phyloP scores from a whole-genome alignment of 1,140 invertebrate species.

The Tetramorium parvispinum region DNA sequence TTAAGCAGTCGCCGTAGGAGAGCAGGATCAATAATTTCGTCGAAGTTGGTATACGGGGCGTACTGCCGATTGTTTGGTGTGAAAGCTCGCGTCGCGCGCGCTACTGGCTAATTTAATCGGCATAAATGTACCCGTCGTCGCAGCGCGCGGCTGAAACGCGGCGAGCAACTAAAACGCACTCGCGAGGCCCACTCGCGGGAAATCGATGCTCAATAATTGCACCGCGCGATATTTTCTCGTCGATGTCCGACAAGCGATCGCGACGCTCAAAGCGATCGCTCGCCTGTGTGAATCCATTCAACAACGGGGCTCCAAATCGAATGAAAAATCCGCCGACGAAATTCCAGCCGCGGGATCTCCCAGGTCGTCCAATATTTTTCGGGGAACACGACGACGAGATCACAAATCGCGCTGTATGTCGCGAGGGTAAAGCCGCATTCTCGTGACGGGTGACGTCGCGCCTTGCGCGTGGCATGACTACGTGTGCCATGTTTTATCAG shows the following conservation, averaged over 20 bases:
- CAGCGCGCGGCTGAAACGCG: constrained; percentile 2
- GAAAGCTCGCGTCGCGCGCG: constrained; percentile 7
- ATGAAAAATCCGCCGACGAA: neutral
- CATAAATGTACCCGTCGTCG: neutral
- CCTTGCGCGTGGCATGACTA: neutral
- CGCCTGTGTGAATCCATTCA: neutral
- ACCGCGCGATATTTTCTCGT: neutral
- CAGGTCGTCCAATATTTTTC: neutral
- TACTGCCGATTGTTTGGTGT: constrained; percentile 20
- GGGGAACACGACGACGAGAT: neutral
- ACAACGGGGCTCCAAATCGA: neutral
- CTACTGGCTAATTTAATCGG: constrained; percentile 41
- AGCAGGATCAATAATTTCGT: constrained; percentile 17
- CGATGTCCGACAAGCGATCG: neutral
- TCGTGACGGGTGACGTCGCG: neutral
- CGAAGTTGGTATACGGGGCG: neutral
- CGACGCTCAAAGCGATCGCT: neutral
- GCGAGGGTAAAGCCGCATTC: neutral
- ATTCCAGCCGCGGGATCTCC: neutral
- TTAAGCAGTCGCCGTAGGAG: constrained; percentile 28
- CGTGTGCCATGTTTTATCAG: constrained; percentile 15
- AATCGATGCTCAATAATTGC: constrained; percentile 38
- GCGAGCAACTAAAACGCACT: neutral
- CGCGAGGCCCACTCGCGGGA: neutral
- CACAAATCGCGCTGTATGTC: neutral